Evolutionary conservation across 35 echinoderm and acorn worm genomes (phyloP), one percentile per base, ranked within the genome.

Genomic region (Heliocidaris tuberculata): DNA sequence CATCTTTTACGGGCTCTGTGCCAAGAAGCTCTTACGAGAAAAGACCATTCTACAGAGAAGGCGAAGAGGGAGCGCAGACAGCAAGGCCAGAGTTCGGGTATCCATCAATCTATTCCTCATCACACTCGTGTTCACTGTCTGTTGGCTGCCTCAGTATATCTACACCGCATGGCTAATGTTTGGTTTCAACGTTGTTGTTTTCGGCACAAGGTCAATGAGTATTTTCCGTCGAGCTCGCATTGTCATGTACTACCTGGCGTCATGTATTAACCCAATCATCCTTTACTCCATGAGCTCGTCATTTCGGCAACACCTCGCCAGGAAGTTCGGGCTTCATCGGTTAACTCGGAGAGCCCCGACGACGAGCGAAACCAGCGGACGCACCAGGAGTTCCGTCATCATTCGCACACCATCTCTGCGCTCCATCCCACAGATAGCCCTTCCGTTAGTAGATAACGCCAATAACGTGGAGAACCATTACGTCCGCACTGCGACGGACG

Each of bases 221-320:
- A 24, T 52, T 93, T 59, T 93, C 13, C n/a, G 50, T 13, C 47
- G 91, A 10, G 48, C n/a, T 13, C 91, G 91, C 32, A 93, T 93
- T 30, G 91, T 93, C 19, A 49, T 93, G 50, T 93, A 93, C 49
- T 93, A 93, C n/a, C 91, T 93, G 48, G 91, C 91, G 16, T 93
- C 91, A 6, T 93, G 91, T 59, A 93, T 93, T 48, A 93, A 93
- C 27, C 91, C 91, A 1, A 93, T 93, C 50, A 93, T 93, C 47
- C 91, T 93, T 5, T 93, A 93, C 50, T 93, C 91, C 47, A 93
- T 93, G 91, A 93, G 91, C 50, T 93, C 91, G 48, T 93, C 91
- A 12, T 93, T 93, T 59, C 91, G 91, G 9, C 91, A 93, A 48
- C 91, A 93, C 50, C 91, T 93, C n/a, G 91, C 91, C 1, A 32